phyloP scores from a whole-genome alignment of 2,797 vertebrate genomes.

The Falco columbarius region DNA sequence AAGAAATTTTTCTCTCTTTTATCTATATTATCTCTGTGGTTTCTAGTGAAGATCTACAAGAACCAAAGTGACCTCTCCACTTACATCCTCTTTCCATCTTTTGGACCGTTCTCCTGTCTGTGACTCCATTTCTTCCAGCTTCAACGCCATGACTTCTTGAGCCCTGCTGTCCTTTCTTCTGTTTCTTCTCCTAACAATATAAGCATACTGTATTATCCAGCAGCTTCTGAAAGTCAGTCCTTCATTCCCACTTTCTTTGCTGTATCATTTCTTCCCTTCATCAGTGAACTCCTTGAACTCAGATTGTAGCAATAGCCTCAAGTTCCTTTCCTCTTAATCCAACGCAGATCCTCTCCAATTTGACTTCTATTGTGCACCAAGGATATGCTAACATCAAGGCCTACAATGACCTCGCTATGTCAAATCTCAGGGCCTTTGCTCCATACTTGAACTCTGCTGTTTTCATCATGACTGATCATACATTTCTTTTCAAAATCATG shows the following conservation, averaged over 20 bases:
- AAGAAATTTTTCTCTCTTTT: neutral
- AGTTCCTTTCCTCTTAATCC: slow-evolving; percentile 8
- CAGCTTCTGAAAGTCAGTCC: slow-evolving; percentile 9
- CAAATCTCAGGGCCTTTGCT: slow-evolving; percentile 56
- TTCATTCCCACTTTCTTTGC: neutral
- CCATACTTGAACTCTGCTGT: slow-evolving; percentile 40
- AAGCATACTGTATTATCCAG: neutral
- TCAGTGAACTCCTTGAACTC: slow-evolving; percentile 40
- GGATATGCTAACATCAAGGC: slow-evolving; percentile 41
- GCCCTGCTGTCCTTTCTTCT: slow-evolving; percentile 5
- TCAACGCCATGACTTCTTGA: neutral
- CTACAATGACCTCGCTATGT: slow-evolving; percentile 47
- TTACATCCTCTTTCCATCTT: slow-evolving; percentile 19
- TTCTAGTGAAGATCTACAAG: neutral
- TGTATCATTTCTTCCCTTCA: slow-evolving; percentile 3
- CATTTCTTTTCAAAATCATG: slow-evolving; percentile 7
- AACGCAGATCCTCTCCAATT: neutral
- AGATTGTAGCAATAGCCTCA: neutral
- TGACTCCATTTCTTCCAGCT: neutral
- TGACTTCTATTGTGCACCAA: neutral
- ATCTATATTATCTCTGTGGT: neutral
- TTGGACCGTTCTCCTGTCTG: neutral
- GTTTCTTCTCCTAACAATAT: slow-evolving; percentile 14
- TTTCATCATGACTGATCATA: slow-evolving; percentile 51
- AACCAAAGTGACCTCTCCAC: slow-evolving; percentile 42